These are phyloP conservation scores for Callipepla squamata DNA, from an alignment of 2,113 vertebrate genomes.

Conservation along the genomic window DNA sequence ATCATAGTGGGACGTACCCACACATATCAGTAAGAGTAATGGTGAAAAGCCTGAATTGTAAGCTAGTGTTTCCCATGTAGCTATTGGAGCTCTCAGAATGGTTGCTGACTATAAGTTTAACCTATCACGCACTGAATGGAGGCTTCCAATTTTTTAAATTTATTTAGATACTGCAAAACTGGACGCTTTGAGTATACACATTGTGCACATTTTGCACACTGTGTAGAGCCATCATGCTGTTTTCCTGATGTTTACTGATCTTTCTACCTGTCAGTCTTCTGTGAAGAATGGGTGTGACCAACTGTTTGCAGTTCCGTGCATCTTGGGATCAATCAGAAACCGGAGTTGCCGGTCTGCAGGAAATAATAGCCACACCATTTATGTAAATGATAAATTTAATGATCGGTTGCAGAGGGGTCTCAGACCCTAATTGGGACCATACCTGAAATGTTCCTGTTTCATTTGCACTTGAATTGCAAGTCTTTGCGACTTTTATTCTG, in stretches of 20 bases:
- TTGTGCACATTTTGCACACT: not conserved
- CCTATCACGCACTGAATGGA: rapidly evolving
- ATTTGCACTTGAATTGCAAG: not conserved
- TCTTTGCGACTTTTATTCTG: not conserved
- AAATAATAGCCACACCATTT: not conserved
- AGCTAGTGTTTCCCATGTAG: rapidly evolving
- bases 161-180: not conserved
- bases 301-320: conserved; percentile 32
- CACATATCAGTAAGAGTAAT: not conserved
- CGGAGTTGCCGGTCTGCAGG: conserved; percentile 36
- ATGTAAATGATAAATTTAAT: not conserved
- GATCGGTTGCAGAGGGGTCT: not conserved
- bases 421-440: not conserved
- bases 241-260: not conserved
- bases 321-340: not conserved
- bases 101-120: not conserved
- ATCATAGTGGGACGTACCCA: not conserved
- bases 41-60: not conserved
- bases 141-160: not conserved
- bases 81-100: not conserved
- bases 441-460: not conserved
- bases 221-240: not conserved
- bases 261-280: not conserved
- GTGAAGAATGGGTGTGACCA: conserved; percentile 36
- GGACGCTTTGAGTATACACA: not conserved